Conservation (phyloP, 2,113 vertebrate genomes). For the Centropus bengalensis region DNA sequence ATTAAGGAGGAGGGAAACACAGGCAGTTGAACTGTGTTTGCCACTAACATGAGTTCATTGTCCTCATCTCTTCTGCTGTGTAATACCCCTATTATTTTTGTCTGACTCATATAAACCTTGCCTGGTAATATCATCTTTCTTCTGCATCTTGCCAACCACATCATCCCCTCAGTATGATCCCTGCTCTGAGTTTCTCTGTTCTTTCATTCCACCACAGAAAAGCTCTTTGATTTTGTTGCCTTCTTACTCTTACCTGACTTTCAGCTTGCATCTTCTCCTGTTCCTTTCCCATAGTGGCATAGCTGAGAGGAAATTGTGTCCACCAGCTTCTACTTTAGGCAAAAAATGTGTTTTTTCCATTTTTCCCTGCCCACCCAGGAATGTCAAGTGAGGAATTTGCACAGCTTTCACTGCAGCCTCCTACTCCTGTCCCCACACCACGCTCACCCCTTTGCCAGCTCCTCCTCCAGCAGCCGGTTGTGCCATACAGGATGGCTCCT, state of each 20-base stretch:
- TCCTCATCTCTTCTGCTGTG: neutral
- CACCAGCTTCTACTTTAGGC: neutral
- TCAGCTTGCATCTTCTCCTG: neutral
- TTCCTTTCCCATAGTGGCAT: neutral
- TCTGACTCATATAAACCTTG: slow-evolving; percentile 19
- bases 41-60: neutral
- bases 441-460: neutral
- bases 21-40: neutral
- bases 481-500: neutral
- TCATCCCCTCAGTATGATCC: neutral
- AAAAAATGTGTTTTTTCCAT: neutral
- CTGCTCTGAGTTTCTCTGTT: neutral
- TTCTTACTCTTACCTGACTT: neutral
- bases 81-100: neutral
- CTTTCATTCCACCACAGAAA: neutral
- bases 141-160: neutral
- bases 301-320: neutral
- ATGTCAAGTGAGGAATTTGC: neutral
- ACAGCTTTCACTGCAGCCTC: neutral
- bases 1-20: neutral
- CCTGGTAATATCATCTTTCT: neutral
- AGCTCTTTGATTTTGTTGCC: neutral
- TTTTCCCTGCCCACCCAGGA: neutral
- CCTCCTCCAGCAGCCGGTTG: neutral
- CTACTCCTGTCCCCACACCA: neutral